These are phyloP conservation scores for Leptoclinus maculatus DNA, from an alignment of 2,797 vertebrate genomes.

Conservation along the genomic window DNA sequence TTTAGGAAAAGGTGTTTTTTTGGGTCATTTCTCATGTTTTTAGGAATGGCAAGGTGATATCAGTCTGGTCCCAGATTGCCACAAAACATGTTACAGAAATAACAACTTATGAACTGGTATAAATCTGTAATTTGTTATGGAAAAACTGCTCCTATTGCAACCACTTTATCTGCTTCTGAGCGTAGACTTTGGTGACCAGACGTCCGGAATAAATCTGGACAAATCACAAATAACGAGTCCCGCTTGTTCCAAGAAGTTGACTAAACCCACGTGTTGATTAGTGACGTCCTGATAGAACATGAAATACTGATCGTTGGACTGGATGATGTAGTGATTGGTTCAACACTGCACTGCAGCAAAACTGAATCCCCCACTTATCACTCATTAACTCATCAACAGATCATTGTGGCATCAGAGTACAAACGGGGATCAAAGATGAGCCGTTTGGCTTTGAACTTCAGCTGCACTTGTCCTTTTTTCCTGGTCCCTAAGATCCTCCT, in stretches of 20 bases:
- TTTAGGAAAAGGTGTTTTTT: background rate
- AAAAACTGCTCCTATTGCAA: background rate
- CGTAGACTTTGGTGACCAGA: too few species aligned
- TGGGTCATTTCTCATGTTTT: background rate
- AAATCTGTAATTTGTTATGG: background rate
- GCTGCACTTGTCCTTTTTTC: slow-evolving; percentile 64
- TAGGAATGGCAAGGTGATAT: background rate
- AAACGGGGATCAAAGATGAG: slow-evolving; percentile 67
- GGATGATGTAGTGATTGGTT: slow-evolving; percentile 66
- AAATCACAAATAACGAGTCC: background rate
- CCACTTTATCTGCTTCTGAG: too few species aligned
- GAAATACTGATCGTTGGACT: background rate
- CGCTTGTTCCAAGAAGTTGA: background rate
- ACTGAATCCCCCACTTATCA: slow-evolving; percentile 66
- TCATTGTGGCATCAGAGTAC: slow-evolving; percentile 56
- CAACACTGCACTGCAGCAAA: slow-evolving; percentile 51
- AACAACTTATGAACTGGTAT: background rate
- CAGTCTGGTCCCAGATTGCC: background rate
- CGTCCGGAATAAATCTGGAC: background rate
- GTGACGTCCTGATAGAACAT: background rate
- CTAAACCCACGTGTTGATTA: background rate
- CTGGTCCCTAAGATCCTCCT: slow-evolving; percentile 50
- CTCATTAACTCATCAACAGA: slow-evolving; percentile 66
- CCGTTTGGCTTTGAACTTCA: slow-evolving; percentile 74
- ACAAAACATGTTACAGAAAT: background rate